These are phyloP conservation scores for Parnassius mnemosyne DNA, from an alignment of 2,888 invertebrate species.

Conservation along the genomic window DNA sequence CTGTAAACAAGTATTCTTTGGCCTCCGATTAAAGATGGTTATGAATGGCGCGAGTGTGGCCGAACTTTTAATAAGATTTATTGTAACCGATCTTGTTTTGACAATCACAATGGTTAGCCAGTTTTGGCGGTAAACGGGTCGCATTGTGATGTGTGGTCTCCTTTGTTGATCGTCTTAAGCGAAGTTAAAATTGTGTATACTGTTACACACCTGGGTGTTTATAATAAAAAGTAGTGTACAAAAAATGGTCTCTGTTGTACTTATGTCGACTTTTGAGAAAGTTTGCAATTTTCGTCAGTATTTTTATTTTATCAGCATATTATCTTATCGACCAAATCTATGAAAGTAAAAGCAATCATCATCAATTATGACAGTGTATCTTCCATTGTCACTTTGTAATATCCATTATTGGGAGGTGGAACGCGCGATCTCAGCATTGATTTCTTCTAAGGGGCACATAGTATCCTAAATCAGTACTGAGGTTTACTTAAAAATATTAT, in stretches of 20 bases:
- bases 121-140: slow-evolving; percentile 64
- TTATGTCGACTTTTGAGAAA: slow-evolving; percentile 16
- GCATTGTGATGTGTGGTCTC: slow-evolving; percentile 77
- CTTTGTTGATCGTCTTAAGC: slow-evolving; percentile 46
- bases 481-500: too few species aligned
- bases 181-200: slow-evolving; percentile 64
- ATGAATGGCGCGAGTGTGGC: slow-evolving; percentile 67
- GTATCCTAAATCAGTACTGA: too few species aligned
- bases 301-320: too few species aligned
- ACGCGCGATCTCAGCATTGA: too few species aligned
- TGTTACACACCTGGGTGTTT: slow-evolving; percentile 55
- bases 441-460: too few species aligned
- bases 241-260: slow-evolving; percentile 2
- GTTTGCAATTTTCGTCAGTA: too few species aligned
- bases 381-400: too few species aligned
- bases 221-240: slow-evolving; percentile 16
- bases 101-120: slow-evolving; percentile 66
- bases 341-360: too few species aligned
- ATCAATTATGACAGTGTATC: too few species aligned
- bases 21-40: slow-evolving; percentile 53
- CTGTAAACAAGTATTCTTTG: slow-evolving; percentile 68
- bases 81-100: slow-evolving; percentile 80
- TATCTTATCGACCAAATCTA: too few species aligned
- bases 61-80: slow-evolving; percentile 77
- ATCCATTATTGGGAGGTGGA: too few species aligned